These are phyloP conservation scores for Zeus faber DNA, from an alignment of 2,113 vertebrate species.

Conservation along the genomic window DNA sequence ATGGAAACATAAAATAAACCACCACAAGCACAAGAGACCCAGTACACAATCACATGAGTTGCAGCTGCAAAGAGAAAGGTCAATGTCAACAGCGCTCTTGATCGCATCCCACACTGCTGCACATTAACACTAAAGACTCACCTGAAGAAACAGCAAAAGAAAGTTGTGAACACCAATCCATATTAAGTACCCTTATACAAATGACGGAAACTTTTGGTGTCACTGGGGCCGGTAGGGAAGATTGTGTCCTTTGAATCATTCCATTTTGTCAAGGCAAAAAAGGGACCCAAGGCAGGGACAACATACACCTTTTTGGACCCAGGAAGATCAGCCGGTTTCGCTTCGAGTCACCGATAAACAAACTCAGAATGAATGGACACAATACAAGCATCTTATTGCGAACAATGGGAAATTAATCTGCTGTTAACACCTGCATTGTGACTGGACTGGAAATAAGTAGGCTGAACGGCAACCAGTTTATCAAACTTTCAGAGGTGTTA, in stretches of 20 bases:
- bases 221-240: slow-evolving; percentile 21
- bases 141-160: slow-evolving; percentile 13
- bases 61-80: slow-evolving; percentile 22
- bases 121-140: slow-evolving; percentile 6
- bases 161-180: slow-evolving; percentile 2
- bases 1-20: too few species aligned
- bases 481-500: slow-evolving; percentile 26
- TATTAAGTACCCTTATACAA: slow-evolving; percentile 13
- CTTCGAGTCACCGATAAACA: slow-evolving; percentile 19
- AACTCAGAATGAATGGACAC: slow-evolving; percentile 22
- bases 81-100: slow-evolving; percentile 25
- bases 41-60: slow-evolving; percentile 33
- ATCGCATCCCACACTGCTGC: neutral
- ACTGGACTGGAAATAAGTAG: slow-evolving; percentile 22
- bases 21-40: too few species aligned
- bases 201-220: neutral
- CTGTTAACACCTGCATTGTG: slow-evolving; percentile 13
- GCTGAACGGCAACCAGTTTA: slow-evolving; percentile 20
- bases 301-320: slow-evolving; percentile 29
- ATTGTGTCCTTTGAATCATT: slow-evolving; percentile 26
- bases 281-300: slow-evolving; percentile 23
- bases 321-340: slow-evolving; percentile 28
- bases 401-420: slow-evolving; percentile 17
- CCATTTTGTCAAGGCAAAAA: slow-evolving; percentile 28
- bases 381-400: slow-evolving; percentile 22